Conservation (phyloP, 1,140 invertebrate genomes). For the Camponotus pennsylvanicus region DNA sequence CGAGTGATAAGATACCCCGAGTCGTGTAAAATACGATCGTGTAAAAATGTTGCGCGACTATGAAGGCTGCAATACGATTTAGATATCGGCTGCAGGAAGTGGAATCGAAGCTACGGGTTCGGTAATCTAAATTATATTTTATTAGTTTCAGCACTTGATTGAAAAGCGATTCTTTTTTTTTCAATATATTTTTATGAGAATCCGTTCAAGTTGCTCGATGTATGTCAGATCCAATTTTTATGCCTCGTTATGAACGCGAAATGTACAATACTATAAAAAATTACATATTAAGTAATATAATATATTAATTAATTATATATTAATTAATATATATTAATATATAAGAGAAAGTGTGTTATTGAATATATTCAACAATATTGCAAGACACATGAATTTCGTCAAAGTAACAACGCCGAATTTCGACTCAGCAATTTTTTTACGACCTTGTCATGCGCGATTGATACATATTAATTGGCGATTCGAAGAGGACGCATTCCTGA, state of each 20-base stretch:
- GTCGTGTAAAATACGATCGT: background rate
- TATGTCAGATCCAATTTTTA: background rate
- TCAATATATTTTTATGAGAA: background rate
- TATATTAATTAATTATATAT: too few species aligned
- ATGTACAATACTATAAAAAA: background rate
- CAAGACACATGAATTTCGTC: background rate
- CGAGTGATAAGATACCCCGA: background rate
- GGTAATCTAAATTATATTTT: slow-evolving; percentile 6
- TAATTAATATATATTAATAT: too few species aligned
- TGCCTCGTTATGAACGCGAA: background rate
- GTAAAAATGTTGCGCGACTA: slow-evolving; percentile 1
- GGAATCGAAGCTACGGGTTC: background rate
- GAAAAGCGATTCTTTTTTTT: background rate
- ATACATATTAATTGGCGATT: slow-evolving; percentile 5
- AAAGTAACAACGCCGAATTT: background rate
- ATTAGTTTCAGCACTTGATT: background rate
- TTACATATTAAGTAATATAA: too few species aligned
- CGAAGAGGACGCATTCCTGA: background rate
- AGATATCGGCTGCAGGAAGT: slow-evolving; percentile 10
- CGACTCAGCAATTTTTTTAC: background rate
- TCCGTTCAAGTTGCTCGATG: background rate
- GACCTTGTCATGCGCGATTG: background rate
- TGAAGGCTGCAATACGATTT: slow-evolving; percentile 2
- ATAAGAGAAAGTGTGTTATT: too few species aligned
- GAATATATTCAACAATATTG: too few species aligned